A percentile compares a stretch with the other conserved stretches of the same genome.
Evolutionary conservation across 2,797 vertebrate species (phyloP).

Genomic region (Galaxias olidus): DNA sequence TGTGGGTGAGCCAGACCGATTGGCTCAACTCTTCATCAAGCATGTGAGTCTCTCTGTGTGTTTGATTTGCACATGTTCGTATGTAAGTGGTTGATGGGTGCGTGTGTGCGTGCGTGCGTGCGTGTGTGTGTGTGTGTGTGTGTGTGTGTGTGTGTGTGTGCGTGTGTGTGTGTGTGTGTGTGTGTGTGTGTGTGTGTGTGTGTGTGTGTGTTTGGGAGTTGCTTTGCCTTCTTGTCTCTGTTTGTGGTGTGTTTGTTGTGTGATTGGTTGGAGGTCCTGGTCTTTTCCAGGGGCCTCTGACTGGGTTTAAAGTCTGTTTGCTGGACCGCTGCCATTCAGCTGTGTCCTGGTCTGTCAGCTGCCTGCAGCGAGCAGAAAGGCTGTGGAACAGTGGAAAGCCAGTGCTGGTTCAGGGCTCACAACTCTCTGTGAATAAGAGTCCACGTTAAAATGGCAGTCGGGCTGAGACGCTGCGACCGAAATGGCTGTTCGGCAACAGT

Average conservation of each 20-base stretch:
- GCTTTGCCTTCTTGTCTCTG: neutral
- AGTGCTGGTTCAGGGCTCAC: constrained; percentile 18
- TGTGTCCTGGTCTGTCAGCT: constrained; percentile 34
- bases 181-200: neutral
- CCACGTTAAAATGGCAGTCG: constrained; percentile 18
- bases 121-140: constrained; percentile 13
- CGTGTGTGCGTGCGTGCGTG: constrained; percentile 8
- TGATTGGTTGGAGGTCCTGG: constrained; percentile 21
- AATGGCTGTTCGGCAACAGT: constrained; percentile 6
- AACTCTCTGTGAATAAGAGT: constrained; percentile 3
- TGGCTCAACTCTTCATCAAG: constrained; percentile 93
- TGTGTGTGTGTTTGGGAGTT: neutral
- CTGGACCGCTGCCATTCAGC: constrained; percentile 32
- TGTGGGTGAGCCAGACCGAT: constrained; percentile 90
- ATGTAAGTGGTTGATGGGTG: neutral
- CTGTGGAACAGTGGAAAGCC: constrained; percentile 18
- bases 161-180: neutral
- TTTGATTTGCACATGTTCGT: neutral
- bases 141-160: constrained; percentile 7
- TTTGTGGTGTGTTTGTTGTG: constrained; percentile 11
- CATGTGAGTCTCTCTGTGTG: constrained; percentile 80
- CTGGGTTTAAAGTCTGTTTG: constrained; percentile 14
- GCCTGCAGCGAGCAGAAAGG: constrained; percentile 33
- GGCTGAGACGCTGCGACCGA: constrained; percentile 3
- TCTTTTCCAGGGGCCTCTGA: constrained; percentile 11